Base-by-base conservation (phyloP, 2,888 invertebrate genomes). In the Lithodes maja region DNA sequence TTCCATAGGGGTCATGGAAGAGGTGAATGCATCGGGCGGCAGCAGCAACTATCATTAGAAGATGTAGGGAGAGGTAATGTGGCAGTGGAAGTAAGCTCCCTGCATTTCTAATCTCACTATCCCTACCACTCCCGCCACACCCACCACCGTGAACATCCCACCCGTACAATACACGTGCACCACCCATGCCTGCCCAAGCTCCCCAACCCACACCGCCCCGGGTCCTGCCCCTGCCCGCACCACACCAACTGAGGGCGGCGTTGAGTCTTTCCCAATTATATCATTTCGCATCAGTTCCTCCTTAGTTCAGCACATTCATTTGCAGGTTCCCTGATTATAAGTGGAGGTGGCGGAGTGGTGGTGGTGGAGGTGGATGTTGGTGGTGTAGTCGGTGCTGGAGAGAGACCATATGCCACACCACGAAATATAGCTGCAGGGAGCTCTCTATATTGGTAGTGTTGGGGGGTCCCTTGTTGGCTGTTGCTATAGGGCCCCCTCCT, bases 1-100 rank as follows among this genome's bases (percentile, higher is more conserved):
- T 96, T 93, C 98, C 98, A 93, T 98, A 98, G 0, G 98, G 97
- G 94, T 98, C 98, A 93, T 98, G 97, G 92, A 98, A 97, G 92
- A 98, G 95, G 93, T 97, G 98, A 92, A 97, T 96, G 92, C 97
- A 97, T 83, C 97, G 95, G 93, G 97, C 94, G 33, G 96, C 95
- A 93, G 98, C 97, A 75, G 98, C 96, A 7, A 96, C 95, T 9
- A 98, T 96, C 86, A 98, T 94, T 92, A 98, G 95, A 82, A 97
- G 94, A 94, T 98, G 97, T 49, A 98, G 95, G 71, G 97, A 96
- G 53, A 98, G 95, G 94, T 98, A 98, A 93, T 98, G 98, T 89
- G 97, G 96, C 93, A 97, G 97, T 1, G 97, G 96, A 93, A 98
- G 96, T 90, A 98, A 95, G 94, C 98, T 97, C 3, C 97, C 97